Conservation (phyloP, 1,140 invertebrate species). For the Hyles vespertilio region DNA sequence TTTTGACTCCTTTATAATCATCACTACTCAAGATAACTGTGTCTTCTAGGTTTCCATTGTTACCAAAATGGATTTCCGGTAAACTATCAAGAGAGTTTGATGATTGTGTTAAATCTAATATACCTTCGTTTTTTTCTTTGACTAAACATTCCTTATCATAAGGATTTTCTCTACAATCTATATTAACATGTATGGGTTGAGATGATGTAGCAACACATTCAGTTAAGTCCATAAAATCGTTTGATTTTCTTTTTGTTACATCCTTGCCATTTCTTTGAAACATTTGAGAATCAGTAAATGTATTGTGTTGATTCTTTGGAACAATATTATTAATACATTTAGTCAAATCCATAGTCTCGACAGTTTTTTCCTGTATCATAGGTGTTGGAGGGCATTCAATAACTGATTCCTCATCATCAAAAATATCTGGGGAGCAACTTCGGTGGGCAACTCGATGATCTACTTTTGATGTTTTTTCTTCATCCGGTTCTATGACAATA, state of each 20-base stretch:
- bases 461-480: not conserved
- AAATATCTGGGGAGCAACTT: constrained; percentile 75
- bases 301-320: constrained; percentile 4
- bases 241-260: constrained; percentile 41
- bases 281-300: not conserved
- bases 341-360: constrained; percentile 48
- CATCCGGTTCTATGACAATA: not conserved
- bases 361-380: constrained; percentile 25
- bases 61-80: constrained; percentile 19
- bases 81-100: constrained; percentile 23
- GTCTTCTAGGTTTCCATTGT: constrained; percentile 30
- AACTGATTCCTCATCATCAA: constrained; percentile 61
- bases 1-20: constrained; percentile 13
- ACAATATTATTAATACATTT: constrained; percentile 35
- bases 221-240: constrained; percentile 63
- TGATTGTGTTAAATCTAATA: constrained; percentile 38
- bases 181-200: constrained; percentile 18
- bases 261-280: constrained; percentile 21
- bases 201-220: constrained; percentile 36
- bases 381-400: constrained; percentile 1
- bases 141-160: constrained; percentile 3
- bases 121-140: constrained; percentile 10
- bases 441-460: constrained; percentile 16
- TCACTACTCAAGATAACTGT: constrained; percentile 32
- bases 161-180: constrained; percentile 26